These are phyloP conservation scores for Pseudomyrmex gracilis DNA, from an alignment of 1,140 invertebrate species.

Conservation along the genomic window DNA sequence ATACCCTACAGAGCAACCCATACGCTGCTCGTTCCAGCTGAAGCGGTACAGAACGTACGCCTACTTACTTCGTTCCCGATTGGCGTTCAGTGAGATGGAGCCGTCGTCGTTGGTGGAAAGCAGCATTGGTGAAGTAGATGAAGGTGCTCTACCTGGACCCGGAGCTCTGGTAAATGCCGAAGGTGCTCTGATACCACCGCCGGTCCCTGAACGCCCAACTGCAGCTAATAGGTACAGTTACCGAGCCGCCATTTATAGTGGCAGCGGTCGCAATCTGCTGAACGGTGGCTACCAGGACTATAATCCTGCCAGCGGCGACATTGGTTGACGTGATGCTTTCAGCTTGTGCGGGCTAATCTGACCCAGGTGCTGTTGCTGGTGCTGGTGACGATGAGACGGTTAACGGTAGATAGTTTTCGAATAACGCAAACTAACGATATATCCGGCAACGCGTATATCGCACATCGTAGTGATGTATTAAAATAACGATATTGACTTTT, in stretches of 20 bases:
- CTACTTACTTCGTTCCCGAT: conserved; percentile 91
- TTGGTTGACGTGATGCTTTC: conserved; percentile 93
- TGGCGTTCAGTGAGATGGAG: conserved; percentile 88
- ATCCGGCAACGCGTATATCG: conserved; percentile 5
- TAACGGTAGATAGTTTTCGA: conserved; percentile 39
- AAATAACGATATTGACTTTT: conserved; percentile 36
- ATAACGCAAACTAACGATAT: conserved; percentile 73
- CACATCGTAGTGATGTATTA: conserved; percentile 48
- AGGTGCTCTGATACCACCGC: conserved; percentile 82
- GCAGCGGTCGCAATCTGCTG: conserved; percentile 84
- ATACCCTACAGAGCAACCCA: conserved; percentile 37
- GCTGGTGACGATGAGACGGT: conserved; percentile 47
- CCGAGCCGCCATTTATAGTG: conserved; percentile 89
- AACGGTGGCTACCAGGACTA: conserved; percentile 84
- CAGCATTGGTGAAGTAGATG: conserved; percentile 92
- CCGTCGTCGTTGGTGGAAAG: conserved; percentile 88
- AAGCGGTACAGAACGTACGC: conserved; percentile 95
- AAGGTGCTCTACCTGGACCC: conserved; percentile 81
- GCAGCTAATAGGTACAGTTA: conserved; percentile 94
- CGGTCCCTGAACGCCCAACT: conserved; percentile 85
- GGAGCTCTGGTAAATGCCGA: conserved; percentile 82
- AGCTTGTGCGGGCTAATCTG: conserved; percentile 90
- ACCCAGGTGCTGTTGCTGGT: conserved; percentile 60
- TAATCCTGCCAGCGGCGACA: conserved; percentile 85
- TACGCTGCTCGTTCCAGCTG: conserved; percentile 87